Evolutionary conservation across 2,113 vertebrate species (phyloP), one percentile per base, ranked within the genome.

Genomic region (Cinclus mexicanus): DNA sequence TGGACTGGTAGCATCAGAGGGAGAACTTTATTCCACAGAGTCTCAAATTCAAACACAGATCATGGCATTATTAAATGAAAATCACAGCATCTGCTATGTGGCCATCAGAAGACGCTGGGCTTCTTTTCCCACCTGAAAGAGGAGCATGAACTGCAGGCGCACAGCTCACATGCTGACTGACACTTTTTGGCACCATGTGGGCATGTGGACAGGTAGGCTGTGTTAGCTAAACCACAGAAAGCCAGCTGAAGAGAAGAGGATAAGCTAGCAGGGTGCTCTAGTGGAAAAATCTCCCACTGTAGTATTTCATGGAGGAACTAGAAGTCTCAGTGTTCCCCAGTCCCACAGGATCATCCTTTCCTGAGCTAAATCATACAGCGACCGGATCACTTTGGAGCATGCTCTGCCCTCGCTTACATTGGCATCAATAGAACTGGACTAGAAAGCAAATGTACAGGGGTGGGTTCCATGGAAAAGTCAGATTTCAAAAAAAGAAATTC

Each of bases 61-160:
- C 33, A 47, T 2, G 4, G 46, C 37, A 81, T 37, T 46, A 39
- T 53, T 77, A 61, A 65, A 44, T 4, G 0, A 70, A 94, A 89
- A 47, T 7, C 9, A 29, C 1, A 2, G 35, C 2, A 8, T 41
- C 39, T 68, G 33, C 41, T 26, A 2, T 3, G 4, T 14, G n/a
- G 53, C 28, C 53, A 33, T 26, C 55, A 57, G 55, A 11, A 90
- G 35, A 9, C 72, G 37, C 35, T 83, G 59, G 12, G 14, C 9
- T 88, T 33, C 44, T 35, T 47, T 57, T 65, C 6, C 15, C 23
- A 39, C 15, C 18, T 56, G 29, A 55, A 64, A 65, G 33, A 65
- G 28, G 10, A 12, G 6, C 14, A 44, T 25, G 31, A 44, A 18
- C 23, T n/a, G 24, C 44, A 91, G 11, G 41, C 19, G 21, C 22